These are phyloP conservation scores for Conger conger DNA, from an alignment of 2,113 vertebrate species.

Conservation along the genomic window DNA sequence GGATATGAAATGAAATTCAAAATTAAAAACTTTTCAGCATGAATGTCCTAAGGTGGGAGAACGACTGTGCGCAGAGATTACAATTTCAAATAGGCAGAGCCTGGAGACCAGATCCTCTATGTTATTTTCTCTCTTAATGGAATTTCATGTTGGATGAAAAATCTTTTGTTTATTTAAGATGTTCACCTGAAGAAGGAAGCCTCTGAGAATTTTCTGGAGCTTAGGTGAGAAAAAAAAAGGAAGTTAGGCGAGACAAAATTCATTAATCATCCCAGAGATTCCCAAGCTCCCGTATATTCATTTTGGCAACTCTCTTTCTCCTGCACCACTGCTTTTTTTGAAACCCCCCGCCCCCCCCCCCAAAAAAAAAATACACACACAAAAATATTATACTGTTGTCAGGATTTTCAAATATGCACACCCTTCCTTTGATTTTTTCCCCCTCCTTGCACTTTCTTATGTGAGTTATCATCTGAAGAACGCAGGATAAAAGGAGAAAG, in stretches of 20 bases:
- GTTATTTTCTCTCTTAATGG: slow-evolving; percentile 35
- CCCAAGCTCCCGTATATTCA: background rate
- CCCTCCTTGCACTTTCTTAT: background rate
- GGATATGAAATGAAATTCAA: slow-evolving; percentile 17
- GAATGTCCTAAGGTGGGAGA: slow-evolving; percentile 8
- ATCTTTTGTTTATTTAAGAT: slow-evolving; percentile 33
- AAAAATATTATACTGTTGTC: background rate
- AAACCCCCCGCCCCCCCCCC: no score
- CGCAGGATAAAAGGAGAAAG: background rate
- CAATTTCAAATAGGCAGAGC: slow-evolving; percentile 34
- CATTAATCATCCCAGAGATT: slow-evolving; percentile 26
- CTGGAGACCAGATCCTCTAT: slow-evolving; percentile 24
- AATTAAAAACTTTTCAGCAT: slow-evolving; percentile 28
- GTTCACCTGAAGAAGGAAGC: slow-evolving; percentile 35
- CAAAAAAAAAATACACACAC: background rate
- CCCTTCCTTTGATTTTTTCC: background rate
- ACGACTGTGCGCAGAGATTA: slow-evolving; percentile 13
- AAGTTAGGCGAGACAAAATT: slow-evolving; percentile 29
- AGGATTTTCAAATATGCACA: background rate
- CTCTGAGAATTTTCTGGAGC: slow-evolving; percentile 25
- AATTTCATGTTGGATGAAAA: slow-evolving; percentile 37
- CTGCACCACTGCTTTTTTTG: slow-evolving; percentile 12
- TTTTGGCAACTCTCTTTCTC: background rate
- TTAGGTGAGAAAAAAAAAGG: slow-evolving; percentile 4
- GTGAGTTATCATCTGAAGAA: slow-evolving; percentile 22